Evolutionary conservation across 2,797 vertebrate genomes (phyloP).

Genomic region (Botia kubotai): DNA sequence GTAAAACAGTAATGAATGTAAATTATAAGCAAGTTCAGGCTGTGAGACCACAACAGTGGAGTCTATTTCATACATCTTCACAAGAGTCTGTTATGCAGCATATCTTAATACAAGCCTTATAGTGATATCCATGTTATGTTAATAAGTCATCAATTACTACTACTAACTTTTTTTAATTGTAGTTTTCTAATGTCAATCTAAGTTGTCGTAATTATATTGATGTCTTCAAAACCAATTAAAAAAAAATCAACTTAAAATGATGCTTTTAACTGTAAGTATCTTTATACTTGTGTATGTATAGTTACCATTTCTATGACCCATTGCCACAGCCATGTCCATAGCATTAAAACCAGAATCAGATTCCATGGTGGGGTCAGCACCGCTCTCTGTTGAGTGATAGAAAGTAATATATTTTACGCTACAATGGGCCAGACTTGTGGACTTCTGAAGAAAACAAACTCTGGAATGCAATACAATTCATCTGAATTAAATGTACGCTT

Average conservation of each 20-base stretch:
- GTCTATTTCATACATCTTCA: background rate
- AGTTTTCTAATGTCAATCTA: too few relatives aligned
- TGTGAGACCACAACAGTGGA: background rate
- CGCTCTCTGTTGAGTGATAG: constrained; percentile 82
- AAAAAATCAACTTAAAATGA: too few relatives aligned
- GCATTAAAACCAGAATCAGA: constrained; percentile 97
- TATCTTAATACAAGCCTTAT: background rate
- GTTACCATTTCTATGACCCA: constrained; percentile 94
- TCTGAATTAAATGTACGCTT: background rate
- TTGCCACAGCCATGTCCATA: constrained; percentile 97
- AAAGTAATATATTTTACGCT: background rate
- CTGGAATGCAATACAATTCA: background rate
- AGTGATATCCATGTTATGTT: background rate
- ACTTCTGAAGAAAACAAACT: background rate
- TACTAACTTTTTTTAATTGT: background rate
- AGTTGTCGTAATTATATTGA: too few relatives aligned
- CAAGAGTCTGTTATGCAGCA: background rate
- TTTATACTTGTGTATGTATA: constrained; percentile 18
- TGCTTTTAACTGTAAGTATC: too few relatives aligned
- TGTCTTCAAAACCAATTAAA: too few relatives aligned
- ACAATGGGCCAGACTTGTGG: background rate
- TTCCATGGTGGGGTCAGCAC: constrained; percentile 94
- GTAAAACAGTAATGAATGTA: constrained; percentile 5
- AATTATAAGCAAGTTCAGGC: background rate
- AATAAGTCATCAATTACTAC: background rate